Evolutionary conservation across 2,797 vertebrate species (phyloP).

Genomic region (Monodelphis domestica): DNA sequence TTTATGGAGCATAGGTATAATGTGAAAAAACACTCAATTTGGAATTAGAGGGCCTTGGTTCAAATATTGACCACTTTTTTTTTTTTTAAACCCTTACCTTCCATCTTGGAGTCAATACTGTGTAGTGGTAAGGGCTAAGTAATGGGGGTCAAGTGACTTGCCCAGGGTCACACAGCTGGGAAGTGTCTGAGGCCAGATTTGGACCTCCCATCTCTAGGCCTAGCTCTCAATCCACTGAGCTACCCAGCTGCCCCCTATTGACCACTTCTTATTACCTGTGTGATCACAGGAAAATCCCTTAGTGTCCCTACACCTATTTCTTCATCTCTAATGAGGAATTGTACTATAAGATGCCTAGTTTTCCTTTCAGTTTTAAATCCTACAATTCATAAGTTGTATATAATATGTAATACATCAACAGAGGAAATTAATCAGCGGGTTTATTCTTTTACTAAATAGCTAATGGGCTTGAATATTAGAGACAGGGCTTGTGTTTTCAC

Average conservation of each 20-base stretch:
- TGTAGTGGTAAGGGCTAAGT: too few species aligned
- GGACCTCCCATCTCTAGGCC: too few species aligned
- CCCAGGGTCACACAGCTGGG: too few species aligned
- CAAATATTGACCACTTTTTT: background rate
- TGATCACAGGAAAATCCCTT: background rate
- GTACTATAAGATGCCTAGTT: background rate
- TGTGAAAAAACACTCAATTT: background rate
- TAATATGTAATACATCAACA: background rate
- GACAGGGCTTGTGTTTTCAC: background rate
- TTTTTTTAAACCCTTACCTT: too few species aligned
- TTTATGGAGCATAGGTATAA: background rate
- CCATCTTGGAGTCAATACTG: too few species aligned
- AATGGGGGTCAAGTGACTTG: too few species aligned
- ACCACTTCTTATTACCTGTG: background rate
- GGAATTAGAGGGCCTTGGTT: background rate
- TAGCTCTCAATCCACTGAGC: too few species aligned
- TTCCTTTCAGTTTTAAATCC: background rate
- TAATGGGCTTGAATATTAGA: background rate
- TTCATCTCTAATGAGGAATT: background rate
- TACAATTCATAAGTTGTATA: background rate
- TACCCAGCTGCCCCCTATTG: too few species aligned
- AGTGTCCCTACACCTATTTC: background rate
- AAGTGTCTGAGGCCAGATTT: too few species aligned
- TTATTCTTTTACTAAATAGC: background rate
- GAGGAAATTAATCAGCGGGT: background rate